Evolutionary conservation across 2,113 vertebrate genomes (phyloP), one percentile per base, ranked within the genome.

Genomic region (Apaloderma vittatum): DNA sequence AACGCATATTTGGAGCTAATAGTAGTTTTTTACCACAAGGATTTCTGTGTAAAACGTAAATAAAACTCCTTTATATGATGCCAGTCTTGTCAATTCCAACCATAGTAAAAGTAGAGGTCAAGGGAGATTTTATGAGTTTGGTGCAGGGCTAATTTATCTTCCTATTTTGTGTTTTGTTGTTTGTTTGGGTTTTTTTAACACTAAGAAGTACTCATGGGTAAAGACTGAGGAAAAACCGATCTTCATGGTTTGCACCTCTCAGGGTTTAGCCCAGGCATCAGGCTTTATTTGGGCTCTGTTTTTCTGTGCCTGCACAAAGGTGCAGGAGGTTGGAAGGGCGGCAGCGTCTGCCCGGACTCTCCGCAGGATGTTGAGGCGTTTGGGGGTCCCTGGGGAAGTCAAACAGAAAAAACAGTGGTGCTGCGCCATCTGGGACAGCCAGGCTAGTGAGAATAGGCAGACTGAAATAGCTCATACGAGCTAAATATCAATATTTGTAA

Each of bases 401-500:
- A 16, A 15, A 29, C 5, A 9, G 46, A n/a, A 43, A 58, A 75
- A 40, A 2, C 24, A 81, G 2, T 9, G n/a, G 36, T 5, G 36
- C 52, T 66, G 3, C 2, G 1, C 32, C n/a, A 9, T 1, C 36
- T 3, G 54, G 27, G 46, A 46, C 36, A 6, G 32, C 3, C 21
- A 18, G 54, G 15, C 12, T 15, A 30, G 36, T 2, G 45, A 36
- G 62, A 52, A 21, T 4, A 1, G 0, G n/a, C 0, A 2, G 45
- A 19, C 52, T 6, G 11, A 43, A 43, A 12, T 1, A 32, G 77
- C 24, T 20, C 23, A 48, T 1, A 8, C 0, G 19, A 63, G 40
- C 22, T 29, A 3, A 37, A 8, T 7, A 23, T 7, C 32, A 7
- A 2, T 4, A 12, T 2, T 43, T 11, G 59, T 30, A 16, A 36